phyloP scores from a whole-genome alignment of 2,797 vertebrate genomes.

The Cygnus olor region DNA sequence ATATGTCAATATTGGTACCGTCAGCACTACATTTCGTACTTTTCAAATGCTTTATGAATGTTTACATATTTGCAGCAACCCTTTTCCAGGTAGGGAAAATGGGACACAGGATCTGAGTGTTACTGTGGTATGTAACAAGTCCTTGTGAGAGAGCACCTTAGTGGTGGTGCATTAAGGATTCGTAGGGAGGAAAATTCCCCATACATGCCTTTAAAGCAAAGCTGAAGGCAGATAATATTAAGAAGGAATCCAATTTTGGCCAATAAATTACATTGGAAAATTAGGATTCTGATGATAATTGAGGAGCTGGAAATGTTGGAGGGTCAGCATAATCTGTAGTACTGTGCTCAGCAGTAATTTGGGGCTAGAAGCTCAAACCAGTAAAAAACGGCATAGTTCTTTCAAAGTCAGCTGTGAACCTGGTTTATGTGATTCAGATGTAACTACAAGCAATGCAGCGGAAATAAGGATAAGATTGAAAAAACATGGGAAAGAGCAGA shows the following conservation, averaged over 20 bases:
- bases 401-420: not conserved
- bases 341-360: not conserved
- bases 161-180: not conserved
- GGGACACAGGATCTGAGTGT: not conserved
- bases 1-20: slow-evolving; percentile 29
- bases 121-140: not conserved
- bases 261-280: not conserved
- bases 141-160: not conserved
- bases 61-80: slow-evolving; percentile 12
- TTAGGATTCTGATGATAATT: not conserved
- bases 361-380: not conserved
- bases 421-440: not conserved
- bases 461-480: not conserved
- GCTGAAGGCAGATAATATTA: not conserved
- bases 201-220: not conserved
- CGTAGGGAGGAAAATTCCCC: not conserved
- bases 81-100: not conserved
- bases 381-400: not conserved
- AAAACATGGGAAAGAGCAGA: not conserved
- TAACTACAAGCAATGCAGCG: not conserved
- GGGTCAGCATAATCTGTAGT: not conserved
- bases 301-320: not conserved
- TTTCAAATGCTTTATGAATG: slow-evolving; percentile 39
- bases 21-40: not conserved
- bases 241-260: not conserved